These are phyloP conservation scores for Erebia aethiops DNA, from an alignment of 2,888 invertebrate species.

Conservation along the genomic window DNA sequence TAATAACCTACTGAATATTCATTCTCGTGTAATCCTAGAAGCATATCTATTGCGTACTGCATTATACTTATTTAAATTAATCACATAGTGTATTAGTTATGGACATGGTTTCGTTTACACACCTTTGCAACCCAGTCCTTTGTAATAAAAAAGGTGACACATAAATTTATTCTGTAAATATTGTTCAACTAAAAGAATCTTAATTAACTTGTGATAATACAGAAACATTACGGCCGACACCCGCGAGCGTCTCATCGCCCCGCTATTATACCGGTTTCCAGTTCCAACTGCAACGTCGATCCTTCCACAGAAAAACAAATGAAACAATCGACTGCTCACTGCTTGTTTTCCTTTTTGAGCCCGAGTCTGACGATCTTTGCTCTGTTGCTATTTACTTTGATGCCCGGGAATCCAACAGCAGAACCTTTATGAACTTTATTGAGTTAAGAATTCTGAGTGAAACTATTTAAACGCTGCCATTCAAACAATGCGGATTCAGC, in stretches of 20 bases:
- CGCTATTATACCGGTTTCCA: conserved; percentile 75
- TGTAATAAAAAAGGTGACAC: background rate
- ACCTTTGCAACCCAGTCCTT: background rate
- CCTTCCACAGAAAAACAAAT: conserved; percentile 75
- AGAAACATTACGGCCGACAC: conserved; percentile 61
- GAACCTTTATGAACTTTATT: conserved; percentile 37
- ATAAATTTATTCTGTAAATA: background rate
- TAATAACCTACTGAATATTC: background rate
- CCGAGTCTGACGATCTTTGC: conserved; percentile 51
- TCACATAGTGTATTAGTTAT: background rate
- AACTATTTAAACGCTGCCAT: conserved; percentile 32
- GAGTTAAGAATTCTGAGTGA: conserved; percentile 27
- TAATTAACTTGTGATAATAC: conserved; percentile 27
- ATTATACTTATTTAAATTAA: background rate
- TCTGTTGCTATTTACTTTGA: conserved; percentile 47
- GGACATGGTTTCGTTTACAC: background rate
- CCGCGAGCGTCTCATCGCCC: conserved; percentile 51
- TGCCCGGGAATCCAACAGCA: conserved; percentile 36
- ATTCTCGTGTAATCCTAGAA: background rate
- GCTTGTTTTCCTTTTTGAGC: conserved; percentile 58
- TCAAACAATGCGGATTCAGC: conserved; percentile 26
- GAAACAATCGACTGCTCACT: conserved; percentile 58
- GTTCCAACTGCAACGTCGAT: conserved; percentile 73
- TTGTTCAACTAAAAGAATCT: conserved; percentile 17
- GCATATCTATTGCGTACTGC: background rate